Evolutionary conservation across 1,140 invertebrate species (phyloP).

Genomic region (Heliothis virescens): DNA sequence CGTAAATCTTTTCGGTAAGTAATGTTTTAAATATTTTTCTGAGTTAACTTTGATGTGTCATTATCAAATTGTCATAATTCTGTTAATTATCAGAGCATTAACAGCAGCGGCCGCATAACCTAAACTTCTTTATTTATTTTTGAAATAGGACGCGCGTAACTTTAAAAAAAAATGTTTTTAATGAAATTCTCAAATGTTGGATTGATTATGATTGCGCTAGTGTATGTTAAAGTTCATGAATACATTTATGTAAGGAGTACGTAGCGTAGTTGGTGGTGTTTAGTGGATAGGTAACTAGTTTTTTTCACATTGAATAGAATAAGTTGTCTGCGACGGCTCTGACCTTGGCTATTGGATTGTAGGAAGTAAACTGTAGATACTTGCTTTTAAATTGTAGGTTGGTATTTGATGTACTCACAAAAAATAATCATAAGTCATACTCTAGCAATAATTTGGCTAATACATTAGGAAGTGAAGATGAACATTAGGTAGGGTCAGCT

Average conservation of each 20-base stretch:
- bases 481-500: conserved; percentile 13
- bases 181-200: conserved; percentile 28
- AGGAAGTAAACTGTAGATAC: conserved; percentile 85
- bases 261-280: conserved; percentile 52
- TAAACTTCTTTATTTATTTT: conserved; percentile 82
- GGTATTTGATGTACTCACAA: conserved; percentile 85
- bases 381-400: conserved; percentile 85
- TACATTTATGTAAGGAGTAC: conserved; percentile 26
- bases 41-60: conserved; percentile 10
- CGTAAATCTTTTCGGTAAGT: conserved; percentile 96
- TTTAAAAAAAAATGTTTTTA: conserved; percentile 72
- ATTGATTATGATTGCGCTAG: conserved; percentile 5
- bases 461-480: conserved; percentile 65
- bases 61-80: neutral
- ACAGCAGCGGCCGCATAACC: conserved; percentile 72
- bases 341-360: conserved; percentile 86
- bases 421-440: conserved; percentile 80
- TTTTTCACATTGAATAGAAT: conserved; percentile 81
- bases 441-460: conserved; percentile 68
- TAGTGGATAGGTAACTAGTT: conserved; percentile 74
- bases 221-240: conserved; percentile 40
- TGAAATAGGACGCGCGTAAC: conserved; percentile 75
- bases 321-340: conserved; percentile 79
- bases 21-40: conserved; percentile 48
- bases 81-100: conserved; percentile 34